A percentile compares a stretch with the other conserved stretches of the same genome.
Conservation (phyloP, 2,888 invertebrate species). For the Hydroisotoma schaefferi region DNA sequence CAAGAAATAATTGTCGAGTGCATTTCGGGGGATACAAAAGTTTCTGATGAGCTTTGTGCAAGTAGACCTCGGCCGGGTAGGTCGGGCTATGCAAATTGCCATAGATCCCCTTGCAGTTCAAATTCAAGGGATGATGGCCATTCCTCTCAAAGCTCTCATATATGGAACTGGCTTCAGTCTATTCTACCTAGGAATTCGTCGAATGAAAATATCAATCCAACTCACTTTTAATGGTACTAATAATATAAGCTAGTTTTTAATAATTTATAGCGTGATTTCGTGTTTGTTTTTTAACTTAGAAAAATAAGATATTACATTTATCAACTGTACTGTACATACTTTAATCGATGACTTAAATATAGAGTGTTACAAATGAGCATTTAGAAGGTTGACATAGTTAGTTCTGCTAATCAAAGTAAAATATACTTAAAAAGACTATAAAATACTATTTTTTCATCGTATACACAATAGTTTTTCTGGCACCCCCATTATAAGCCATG, state of each 20-base stretch:
- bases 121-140: background rate
- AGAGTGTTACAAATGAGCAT: too few species aligned
- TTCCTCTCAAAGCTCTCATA: constrained; percentile 16
- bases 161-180: constrained; percentile 45
- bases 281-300: background rate
- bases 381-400: too few species aligned
- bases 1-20: constrained; percentile 47
- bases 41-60: constrained; percentile 39
- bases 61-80: constrained; percentile 38
- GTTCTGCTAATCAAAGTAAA: too few species aligned
- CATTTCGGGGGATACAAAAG: constrained; percentile 42
- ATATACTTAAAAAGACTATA: too few species aligned
- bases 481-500: too few species aligned
- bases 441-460: too few species aligned
- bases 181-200: constrained; percentile 33
- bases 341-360: too few species aligned
- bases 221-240: background rate
- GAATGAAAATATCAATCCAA: background rate
- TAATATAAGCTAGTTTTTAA: background rate
- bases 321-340: background rate
- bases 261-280: background rate
- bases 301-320: background rate
- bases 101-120: constrained; percentile 24
- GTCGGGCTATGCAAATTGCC: constrained; percentile 41
- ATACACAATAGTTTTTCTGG: too few species aligned